Evolutionary conservation across 2,888 invertebrate species (phyloP), one percentile per base, ranked within the genome.

Genomic region (Diarsia dahlii): DNA sequence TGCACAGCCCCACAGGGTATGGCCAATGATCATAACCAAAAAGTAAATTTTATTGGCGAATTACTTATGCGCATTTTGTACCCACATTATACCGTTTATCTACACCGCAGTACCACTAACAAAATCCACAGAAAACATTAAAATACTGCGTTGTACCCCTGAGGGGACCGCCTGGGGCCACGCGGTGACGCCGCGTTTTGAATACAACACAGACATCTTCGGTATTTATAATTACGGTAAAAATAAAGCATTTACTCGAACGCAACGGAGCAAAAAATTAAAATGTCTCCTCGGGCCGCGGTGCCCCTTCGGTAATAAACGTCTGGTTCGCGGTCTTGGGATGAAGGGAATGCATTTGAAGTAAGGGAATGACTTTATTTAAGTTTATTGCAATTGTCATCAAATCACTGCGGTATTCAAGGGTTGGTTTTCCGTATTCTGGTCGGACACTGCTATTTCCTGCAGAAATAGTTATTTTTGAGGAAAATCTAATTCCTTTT

Each of bases 261-360:
- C 78, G 93, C 94, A 93, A 84, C 90, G 91, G 89, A 93, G 95
- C 95, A 94, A 95, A 95, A 95, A 96, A 96, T 96, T 96, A 93
- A 94, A 95, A 94, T 86, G 90, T 79, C 87, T 87, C 89, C 87
- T 74, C 62, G 81, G 83, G 88, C 66, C 81, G 54, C 5, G 76
- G 67, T 0, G 62, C 65, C 84, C 78, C 79, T 70, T 54, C 76
- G 74, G 80, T 75, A 78, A 84, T 80, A 77, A 84, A 81, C 65
- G 64, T 60, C 12, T 23, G 62, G 45, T 13, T 54, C 72, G 70
- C 58, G 66, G 75, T 70, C 65, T 68, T 60, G 71, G 68, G 73
- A 65, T 50, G 34, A 50, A 28, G 18, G 71, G 72, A 84, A 72
- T 54, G 74, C 72, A 80, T 84, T 60, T 60, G 28, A 80, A 86